Base-by-base conservation (phyloP, 1,140 invertebrate species). In the Aphelenchoides fujianensis region DNA sequence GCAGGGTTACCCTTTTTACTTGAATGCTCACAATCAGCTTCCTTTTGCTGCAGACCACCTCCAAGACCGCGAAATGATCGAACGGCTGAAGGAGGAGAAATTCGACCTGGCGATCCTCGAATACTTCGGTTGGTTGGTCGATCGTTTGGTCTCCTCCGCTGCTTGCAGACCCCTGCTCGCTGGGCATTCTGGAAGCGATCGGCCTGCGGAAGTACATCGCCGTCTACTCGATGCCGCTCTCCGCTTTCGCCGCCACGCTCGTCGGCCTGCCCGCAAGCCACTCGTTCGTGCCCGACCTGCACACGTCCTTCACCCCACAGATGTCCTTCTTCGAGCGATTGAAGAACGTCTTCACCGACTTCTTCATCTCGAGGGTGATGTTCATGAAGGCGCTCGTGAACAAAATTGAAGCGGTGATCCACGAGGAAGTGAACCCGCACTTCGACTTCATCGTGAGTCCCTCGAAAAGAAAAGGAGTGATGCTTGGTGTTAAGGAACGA, bases 101-200 rank as follows among this genome's bases (percentile, higher is more conserved):
- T 59, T 59, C 34, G 55, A 59, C 23, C 34, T 59, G 55, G 19
- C 19, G 5, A 5, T 59, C 34, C 5, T 59, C 27, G 55, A 59
- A 32, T 59, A 59, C 55, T 59, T 59, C 23, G 55, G 41, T 48
- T 48, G 12, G 41, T 48, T 48, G 41, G 12, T n/a, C n/a, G n/a
- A n/a, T n/a, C n/a, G n/a, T n/a, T n/a, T n/a, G n/a, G n/a, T n/a
- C n/a, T n/a, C n/a, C n/a, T n/a, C n/a, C n/a, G n/a, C n/a, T n/a
- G n/a, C n/a, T n/a, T 48, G 12, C 23, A 48, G 41, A 59, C 19
- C 55, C 55, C 12, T 59, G 55, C 34, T 59, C 55, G 34, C 7
- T 59, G 5, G 55, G 5, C 12, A 7, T 59, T 30, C 7, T 7
- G 55, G 55, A 59, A 23, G 19, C 5, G 5, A 19, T 59, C 34